These are phyloP conservation scores for Lethrus apterus DNA, from an alignment of 1,140 invertebrate genomes.

Conservation along the genomic window DNA sequence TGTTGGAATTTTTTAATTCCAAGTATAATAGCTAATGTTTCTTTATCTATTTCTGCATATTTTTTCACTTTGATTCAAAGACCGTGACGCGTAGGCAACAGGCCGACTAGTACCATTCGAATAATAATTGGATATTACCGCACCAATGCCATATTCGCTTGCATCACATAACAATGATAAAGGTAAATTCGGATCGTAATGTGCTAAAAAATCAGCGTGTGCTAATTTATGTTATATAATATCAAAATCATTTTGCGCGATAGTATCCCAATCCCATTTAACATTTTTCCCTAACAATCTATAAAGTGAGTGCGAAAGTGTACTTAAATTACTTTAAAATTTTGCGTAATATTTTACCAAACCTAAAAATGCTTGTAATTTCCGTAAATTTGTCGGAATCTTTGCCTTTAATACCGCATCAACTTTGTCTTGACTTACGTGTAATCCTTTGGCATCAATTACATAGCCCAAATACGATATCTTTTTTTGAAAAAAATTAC, in stretches of 20 bases:
- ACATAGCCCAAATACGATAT: constrained; percentile 10
- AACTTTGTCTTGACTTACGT: constrained; percentile 20
- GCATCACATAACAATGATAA: constrained; percentile 45
- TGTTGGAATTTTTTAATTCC: constrained; percentile 47
- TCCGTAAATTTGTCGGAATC: constrained; percentile 26
- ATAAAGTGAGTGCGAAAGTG: constrained; percentile 15
- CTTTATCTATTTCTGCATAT: constrained; percentile 48
- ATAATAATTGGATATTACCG: constrained; percentile 24
- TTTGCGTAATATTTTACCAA: constrained; percentile 37
- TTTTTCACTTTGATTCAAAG: constrained; percentile 42
- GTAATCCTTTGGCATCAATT: constrained; percentile 13
- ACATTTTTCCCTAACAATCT: constrained; percentile 18
- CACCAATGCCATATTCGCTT: constrained; percentile 30
- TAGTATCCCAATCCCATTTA: constrained; percentile 30
- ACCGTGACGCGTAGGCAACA: constrained; percentile 43
- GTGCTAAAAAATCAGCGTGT: constrained; percentile 23
- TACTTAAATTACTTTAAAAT: constrained; percentile 28
- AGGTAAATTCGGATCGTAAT: constrained; percentile 34
- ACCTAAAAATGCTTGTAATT: constrained; percentile 33
- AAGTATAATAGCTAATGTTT: constrained; percentile 48
- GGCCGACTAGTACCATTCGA: constrained; percentile 36
- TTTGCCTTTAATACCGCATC: constrained; percentile 27
- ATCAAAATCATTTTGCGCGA: constrained; percentile 2
- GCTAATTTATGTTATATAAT: not conserved
- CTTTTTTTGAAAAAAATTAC: constrained; percentile 9